These are phyloP conservation scores for Aleiodes alternator DNA, from an alignment of 2,888 invertebrate species.

Conservation along the genomic window DNA sequence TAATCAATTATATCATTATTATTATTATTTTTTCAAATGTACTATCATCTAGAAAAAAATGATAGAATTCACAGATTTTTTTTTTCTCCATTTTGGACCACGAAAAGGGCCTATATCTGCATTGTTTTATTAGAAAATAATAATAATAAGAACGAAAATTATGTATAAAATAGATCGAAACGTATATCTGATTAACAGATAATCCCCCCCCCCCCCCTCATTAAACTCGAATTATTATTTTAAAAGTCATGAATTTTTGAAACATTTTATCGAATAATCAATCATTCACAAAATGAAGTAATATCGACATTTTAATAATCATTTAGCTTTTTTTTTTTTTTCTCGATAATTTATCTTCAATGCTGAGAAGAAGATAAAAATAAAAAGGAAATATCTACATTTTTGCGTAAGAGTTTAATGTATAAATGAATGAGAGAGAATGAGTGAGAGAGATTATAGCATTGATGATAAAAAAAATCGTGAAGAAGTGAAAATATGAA, in stretches of 20 bases:
- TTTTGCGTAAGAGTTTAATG: neutral
- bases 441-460: neutral
- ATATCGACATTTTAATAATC: constrained; percentile 9
- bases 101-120: constrained; percentile 21
- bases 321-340: constrained; percentile 9
- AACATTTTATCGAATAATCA: neutral
- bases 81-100: neutral
- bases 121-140: neutral
- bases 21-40: constrained; percentile 1
- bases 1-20: constrained; percentile 4
- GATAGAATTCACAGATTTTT: neutral
- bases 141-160: constrained; percentile 7
- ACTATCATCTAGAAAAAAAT: constrained; percentile 14
- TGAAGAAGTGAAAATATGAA: neutral
- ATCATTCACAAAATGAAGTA: constrained; percentile 2
- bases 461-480: neutral
- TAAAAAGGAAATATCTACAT: neutral
- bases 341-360: neutral
- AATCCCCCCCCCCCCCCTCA: too few relatives aligned
- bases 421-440: neutral
- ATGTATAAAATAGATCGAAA: constrained; percentile 22
- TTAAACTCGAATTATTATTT: constrained; percentile 7
- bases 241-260: neutral
- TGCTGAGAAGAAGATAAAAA: neutral
- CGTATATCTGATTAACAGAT: neutral